Evolutionary conservation across 2,888 invertebrate genomes (phyloP).

Genomic region (Omphaloscelis lunosa): DNA sequence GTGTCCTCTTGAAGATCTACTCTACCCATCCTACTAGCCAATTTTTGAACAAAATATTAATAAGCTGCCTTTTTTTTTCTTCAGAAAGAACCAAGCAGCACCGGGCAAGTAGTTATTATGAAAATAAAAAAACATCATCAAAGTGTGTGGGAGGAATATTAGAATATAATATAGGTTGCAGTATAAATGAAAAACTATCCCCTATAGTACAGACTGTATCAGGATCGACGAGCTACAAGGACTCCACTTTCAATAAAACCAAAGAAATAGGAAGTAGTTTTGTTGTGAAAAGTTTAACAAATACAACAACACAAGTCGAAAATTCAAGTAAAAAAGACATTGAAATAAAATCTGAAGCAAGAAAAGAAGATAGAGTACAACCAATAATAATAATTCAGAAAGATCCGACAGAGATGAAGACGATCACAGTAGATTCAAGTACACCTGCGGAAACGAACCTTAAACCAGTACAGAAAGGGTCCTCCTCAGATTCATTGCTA

Average conservation of each 20-base stretch:
- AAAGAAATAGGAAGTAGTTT: constrained; percentile 74
- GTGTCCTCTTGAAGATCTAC: neutral
- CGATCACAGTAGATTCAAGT: no score
- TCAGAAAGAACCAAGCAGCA: constrained; percentile 71
- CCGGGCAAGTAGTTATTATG: constrained; percentile 68
- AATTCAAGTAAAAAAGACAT: constrained; percentile 24
- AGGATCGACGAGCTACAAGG: constrained; percentile 74
- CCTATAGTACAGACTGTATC: constrained; percentile 78
- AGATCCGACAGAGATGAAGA: constrained; percentile 8
- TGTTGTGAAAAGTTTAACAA: constrained; percentile 62
- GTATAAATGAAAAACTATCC: constrained; percentile 78
- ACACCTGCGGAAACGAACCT: constrained; percentile 8
- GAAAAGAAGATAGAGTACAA: constrained; percentile 26
- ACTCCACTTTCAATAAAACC: constrained; percentile 56
- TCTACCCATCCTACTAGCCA: neutral
- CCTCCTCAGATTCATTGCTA: constrained; percentile 82
- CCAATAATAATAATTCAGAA: constrained; percentile 48
- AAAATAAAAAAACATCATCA: constrained; percentile 77
- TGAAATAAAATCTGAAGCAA: constrained; percentile 39
- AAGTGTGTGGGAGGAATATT: constrained; percentile 79
- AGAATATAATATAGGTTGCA: constrained; percentile 67
- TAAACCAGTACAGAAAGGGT: constrained; percentile 59
- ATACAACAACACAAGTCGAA: constrained; percentile 74
- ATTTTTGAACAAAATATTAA: neutral
- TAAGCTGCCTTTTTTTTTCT: constrained; percentile 45